phyloP scores from a whole-genome alignment of 2,888 invertebrate genomes.

The Eilema griseolum region DNA sequence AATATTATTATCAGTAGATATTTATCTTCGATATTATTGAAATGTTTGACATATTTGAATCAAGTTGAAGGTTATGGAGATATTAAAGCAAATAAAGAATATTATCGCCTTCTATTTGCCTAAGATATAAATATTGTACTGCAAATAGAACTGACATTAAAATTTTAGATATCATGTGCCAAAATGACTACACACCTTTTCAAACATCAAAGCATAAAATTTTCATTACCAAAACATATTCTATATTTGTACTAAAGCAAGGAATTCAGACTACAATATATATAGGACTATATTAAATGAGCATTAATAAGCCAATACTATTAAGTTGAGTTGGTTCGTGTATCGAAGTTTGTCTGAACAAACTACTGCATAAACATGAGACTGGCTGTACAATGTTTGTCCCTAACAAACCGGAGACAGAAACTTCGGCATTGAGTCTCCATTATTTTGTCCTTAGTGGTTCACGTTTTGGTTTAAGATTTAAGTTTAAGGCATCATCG shows the following conservation, averaged over 20 bases:
- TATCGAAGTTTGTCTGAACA: constrained; percentile 21
- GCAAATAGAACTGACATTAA: too few species aligned
- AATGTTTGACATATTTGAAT: too few species aligned
- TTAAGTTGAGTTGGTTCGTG: constrained; percentile 15
- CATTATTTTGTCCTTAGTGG: constrained; percentile 13
- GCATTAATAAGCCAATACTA: constrained; percentile 21
- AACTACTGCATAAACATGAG: constrained; percentile 49
- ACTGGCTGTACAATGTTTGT: constrained; percentile 31
- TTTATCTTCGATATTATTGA: too few species aligned
- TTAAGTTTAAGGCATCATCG: neutral
- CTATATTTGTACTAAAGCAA: neutral
- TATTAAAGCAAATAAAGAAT: too few species aligned
- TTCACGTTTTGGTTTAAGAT: neutral
- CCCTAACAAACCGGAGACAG: constrained; percentile 9
- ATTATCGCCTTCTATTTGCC: too few species aligned
- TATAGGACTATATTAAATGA: constrained; percentile 4
- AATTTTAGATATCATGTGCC: too few species aligned
- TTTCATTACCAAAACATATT: too few species aligned
- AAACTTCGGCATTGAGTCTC: constrained; percentile 11
- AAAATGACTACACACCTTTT: too few species aligned
- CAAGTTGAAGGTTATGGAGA: too few species aligned
- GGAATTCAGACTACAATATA: neutral
- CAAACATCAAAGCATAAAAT: too few species aligned
- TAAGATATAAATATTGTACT: neutral
- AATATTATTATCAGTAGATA: too few species aligned